Conservation (phyloP, 2,888 invertebrate genomes). For the Lepidocyrtoides sp. region DNA sequence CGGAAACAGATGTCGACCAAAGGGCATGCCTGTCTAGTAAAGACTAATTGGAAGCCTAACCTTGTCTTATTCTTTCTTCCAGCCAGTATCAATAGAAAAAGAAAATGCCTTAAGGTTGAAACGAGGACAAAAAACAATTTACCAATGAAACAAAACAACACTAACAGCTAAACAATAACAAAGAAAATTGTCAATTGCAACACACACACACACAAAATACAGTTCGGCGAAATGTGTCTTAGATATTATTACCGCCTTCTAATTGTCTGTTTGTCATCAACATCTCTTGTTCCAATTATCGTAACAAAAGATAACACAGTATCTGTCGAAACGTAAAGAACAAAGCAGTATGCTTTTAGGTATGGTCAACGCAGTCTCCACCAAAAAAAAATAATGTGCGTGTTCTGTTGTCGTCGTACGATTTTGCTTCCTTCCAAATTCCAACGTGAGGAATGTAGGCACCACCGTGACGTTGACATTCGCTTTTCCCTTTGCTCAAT, state of each 20-base stretch:
- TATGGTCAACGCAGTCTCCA: too few relatives aligned
- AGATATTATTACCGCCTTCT: not conserved
- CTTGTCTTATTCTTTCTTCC: not conserved
- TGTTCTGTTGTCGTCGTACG: too few relatives aligned
- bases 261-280: slow-evolving; percentile 11
- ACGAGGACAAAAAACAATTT: not conserved
- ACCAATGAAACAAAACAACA: not conserved
- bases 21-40: not conserved
- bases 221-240: not conserved
- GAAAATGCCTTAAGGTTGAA: not conserved
- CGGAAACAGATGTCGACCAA: not conserved
- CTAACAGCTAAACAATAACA: not conserved
- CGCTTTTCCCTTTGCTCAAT: not conserved
- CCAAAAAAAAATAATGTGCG: not conserved
- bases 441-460: not conserved
- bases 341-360: too few relatives aligned
- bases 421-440: not conserved
- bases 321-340: too few relatives aligned
- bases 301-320: not conserved
- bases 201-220: too few relatives aligned
- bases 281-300: not conserved
- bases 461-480: not conserved
- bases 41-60: slow-evolving; percentile 3
- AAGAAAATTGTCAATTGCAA: not conserved
- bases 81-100: not conserved